These are phyloP conservation scores for Falco concolor DNA, from an alignment of 2,797 vertebrate species.

Conservation along the genomic window DNA sequence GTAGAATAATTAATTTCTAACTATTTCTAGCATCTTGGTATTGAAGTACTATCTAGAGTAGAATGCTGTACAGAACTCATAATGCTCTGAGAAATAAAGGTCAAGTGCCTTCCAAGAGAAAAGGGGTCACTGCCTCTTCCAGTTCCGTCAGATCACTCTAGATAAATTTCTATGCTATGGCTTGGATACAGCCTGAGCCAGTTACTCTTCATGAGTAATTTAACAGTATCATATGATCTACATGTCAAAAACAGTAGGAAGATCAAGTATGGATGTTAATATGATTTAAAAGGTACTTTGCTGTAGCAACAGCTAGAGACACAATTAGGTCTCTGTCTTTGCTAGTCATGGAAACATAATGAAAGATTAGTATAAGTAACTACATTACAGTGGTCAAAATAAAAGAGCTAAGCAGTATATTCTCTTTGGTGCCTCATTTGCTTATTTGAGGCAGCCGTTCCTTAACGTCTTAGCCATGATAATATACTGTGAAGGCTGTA, in stretches of 20 bases:
- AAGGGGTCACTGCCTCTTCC: neutral
- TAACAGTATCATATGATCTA: neutral
- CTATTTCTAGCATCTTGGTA: neutral
- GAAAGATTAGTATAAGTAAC: conserved; percentile 22
- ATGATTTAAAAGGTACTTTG: conserved; percentile 35
- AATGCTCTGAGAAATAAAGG: conserved; percentile 11
- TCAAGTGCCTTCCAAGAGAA: neutral
- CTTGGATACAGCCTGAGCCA: neutral
- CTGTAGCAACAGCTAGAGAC: neutral
- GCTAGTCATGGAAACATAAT: conserved; percentile 1
- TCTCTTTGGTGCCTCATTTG: neutral
- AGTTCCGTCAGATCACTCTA: neutral
- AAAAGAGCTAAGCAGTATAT: conserved; percentile 17
- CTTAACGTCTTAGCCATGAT: neutral
- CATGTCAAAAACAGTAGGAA: neutral
- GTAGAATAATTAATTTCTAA: conserved; percentile 26
- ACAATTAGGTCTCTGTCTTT: conserved; percentile 11
- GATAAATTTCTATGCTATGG: neutral
- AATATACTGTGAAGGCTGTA: neutral
- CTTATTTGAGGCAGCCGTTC: neutral
- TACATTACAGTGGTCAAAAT: conserved; percentile 3
- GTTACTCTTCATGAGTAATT: neutral
- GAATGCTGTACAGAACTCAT: neutral
- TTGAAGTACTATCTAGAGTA: neutral
- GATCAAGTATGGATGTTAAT: conserved; percentile 1